Conservation (phyloP, 2,113 vertebrate species). For the Spermophilus dauricus region DNA sequence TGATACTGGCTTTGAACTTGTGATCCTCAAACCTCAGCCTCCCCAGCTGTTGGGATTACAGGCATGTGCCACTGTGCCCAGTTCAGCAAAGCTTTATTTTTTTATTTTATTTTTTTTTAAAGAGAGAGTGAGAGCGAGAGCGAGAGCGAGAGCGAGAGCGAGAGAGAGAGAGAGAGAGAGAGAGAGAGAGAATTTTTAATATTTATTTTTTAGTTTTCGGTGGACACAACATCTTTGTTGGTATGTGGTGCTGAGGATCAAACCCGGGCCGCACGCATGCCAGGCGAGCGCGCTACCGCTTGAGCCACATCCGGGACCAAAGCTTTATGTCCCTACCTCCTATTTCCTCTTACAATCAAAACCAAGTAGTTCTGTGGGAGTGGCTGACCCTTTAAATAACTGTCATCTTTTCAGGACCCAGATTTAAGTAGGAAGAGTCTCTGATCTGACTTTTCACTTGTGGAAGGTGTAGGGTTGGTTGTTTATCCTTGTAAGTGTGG, state of each 20-base stretch:
- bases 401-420: not conserved
- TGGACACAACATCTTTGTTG: too few species aligned
- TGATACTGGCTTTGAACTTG: not conserved
- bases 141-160: too few species aligned
- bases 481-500: not conserved
- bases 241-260: too few species aligned
- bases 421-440: not conserved
- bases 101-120: too few species aligned
- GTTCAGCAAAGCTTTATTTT: not conserved
- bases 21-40: not conserved
- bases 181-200: too few species aligned
- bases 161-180: too few species aligned
- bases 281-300: too few species aligned
- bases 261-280: too few species aligned
- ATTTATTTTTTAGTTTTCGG: too few species aligned
- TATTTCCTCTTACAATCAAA: not conserved
- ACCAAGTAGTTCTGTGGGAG: not conserved
- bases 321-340: not conserved
- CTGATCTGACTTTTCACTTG: not conserved
- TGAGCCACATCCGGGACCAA: too few species aligned
- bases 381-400: not conserved
- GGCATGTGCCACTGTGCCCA: not conserved
- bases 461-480: not conserved
- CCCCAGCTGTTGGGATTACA: not conserved
- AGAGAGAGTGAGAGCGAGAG: too few species aligned